These are phyloP conservation scores for Passer domesticus DNA, from an alignment of 2,113 vertebrate species.

Conservation along the genomic window DNA sequence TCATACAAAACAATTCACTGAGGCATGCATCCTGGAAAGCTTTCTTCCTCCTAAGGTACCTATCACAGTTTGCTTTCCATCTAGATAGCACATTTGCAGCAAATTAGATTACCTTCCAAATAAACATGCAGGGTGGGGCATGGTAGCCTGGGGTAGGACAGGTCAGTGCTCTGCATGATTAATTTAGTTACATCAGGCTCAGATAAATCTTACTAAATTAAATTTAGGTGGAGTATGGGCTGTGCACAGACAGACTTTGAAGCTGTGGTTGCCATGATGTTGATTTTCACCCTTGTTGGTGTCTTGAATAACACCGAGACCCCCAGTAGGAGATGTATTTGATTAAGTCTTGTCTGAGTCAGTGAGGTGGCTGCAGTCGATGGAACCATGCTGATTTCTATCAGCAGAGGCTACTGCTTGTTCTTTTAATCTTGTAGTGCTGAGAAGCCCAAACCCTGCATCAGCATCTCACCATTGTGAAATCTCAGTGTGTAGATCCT, in stretches of 20 bases:
- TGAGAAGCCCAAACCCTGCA: neutral
- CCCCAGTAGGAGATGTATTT: neutral
- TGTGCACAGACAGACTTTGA: neutral
- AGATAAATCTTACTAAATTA: constrained; percentile 5
- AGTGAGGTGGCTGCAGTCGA: neutral
- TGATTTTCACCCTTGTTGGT: neutral
- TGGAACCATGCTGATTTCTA: neutral
- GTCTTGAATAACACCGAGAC: neutral
- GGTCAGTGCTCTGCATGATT: neutral
- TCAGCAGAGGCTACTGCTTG: neutral
- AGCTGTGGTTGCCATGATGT: neutral
- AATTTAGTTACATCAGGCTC: neutral
- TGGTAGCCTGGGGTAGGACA: neutral
- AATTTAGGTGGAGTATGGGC: neutral
- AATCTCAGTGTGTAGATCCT: neutral
- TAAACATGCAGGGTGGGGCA: neutral
- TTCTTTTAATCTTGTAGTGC: neutral
- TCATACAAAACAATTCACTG: neutral
- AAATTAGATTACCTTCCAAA: constrained; percentile 11
- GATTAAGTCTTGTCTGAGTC: neutral
- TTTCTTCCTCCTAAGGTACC: neutral
- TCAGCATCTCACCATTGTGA: neutral
- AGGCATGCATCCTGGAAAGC: neutral
- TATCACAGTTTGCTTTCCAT: neutral
- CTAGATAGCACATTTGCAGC: neutral